Percentiles rank a stretch among this genome's conserved stretches.
Conservation (phyloP, 1,140 invertebrate species). For the Adelges cooleyi region DNA sequence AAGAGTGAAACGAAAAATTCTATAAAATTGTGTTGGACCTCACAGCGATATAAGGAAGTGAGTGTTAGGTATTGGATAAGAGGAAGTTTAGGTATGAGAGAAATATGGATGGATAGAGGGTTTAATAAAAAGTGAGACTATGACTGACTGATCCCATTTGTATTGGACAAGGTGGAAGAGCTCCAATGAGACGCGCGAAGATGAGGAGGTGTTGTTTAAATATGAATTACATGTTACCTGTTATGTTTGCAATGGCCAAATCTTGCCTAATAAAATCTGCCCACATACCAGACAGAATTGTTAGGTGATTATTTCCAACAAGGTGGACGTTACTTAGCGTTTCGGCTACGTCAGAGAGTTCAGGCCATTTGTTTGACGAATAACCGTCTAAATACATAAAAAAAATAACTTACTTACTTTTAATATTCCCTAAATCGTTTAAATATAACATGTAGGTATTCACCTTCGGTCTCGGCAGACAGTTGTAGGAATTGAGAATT, state of each 20-base stretch:
- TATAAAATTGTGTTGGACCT: too few relatives aligned
- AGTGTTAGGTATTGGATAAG: too few relatives aligned
- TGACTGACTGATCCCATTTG: too few relatives aligned
- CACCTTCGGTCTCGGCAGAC: constrained; percentile 63
- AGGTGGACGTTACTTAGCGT: not conserved
- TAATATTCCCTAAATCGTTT: too few relatives aligned
- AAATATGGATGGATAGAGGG: too few relatives aligned
- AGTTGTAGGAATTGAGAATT: constrained; percentile 70
- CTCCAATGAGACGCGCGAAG: too few relatives aligned
- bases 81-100: too few relatives aligned
- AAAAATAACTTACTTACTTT: not conserved
- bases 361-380: constrained; percentile 4
- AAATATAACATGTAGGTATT: constrained; percentile 37
- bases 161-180: too few relatives aligned
- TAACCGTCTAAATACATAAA: not conserved
- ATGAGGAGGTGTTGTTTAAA: too few relatives aligned
- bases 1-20: too few relatives aligned
- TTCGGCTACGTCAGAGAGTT: constrained; percentile 2
- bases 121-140: too few relatives aligned
- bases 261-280: constrained; percentile 28
- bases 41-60: too few relatives aligned
- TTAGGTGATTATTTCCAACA: constrained; percentile 29
- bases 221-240: not conserved
- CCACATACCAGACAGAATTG: constrained; percentile 29
- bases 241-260: constrained; percentile 22